Conservation (phyloP, 2,888 invertebrate species). For the Oscheius sp. region DNA sequence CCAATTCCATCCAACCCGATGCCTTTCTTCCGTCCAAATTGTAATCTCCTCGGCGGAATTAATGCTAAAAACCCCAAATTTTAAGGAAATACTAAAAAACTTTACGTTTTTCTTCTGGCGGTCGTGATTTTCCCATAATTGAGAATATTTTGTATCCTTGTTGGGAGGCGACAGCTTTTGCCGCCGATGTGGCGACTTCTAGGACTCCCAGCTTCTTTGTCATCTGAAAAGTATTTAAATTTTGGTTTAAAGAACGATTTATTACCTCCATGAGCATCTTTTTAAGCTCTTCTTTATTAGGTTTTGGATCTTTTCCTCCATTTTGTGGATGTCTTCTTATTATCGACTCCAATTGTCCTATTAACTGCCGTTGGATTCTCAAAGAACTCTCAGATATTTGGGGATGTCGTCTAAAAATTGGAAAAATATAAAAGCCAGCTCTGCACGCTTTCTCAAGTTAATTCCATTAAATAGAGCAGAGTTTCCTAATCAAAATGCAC, state of each 20-base stretch:
- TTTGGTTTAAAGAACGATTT: too few species aligned
- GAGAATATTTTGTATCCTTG: neutral
- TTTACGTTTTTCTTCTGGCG: constrained; percentile 11
- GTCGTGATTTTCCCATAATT: neutral
- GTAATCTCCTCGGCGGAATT: neutral
- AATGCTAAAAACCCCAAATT: neutral
- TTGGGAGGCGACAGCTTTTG: neutral
- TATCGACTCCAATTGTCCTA: neutral
- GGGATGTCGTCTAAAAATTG: constrained; percentile 8
- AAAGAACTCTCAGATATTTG: neutral
- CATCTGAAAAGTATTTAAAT: constrained; percentile 14
- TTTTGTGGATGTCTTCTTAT: too few species aligned
- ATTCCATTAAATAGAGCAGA: too few species aligned
- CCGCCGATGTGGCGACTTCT: neutral
- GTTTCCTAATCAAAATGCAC: neutral
- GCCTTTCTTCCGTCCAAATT: too few species aligned
- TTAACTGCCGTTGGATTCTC: neutral
- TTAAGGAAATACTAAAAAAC: neutral
- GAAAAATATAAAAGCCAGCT: too few species aligned
- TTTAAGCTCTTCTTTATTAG: neutral
- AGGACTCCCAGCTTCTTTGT: neutral
- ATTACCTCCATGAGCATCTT: neutral
- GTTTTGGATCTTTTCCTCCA: too few species aligned
- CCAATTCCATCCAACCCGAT: too few species aligned
- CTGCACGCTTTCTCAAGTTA: too few species aligned